Evolutionary conservation across 1,140 invertebrate genomes (phyloP).

Genomic region (Amyelois transitella): DNA sequence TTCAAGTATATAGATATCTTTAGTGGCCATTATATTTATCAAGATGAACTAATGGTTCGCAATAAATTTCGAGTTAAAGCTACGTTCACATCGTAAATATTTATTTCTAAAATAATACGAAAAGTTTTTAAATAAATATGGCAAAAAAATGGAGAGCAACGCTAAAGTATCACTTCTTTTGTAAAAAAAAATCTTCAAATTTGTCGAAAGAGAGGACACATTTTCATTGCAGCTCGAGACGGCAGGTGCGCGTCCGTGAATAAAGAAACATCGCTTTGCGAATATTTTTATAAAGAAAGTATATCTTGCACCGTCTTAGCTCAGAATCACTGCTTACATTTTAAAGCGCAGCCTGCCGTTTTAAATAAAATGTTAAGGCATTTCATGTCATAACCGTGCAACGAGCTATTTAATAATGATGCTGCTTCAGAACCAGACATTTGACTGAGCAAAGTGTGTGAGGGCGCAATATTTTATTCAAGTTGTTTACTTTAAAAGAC

Average conservation of each 20-base stretch:
- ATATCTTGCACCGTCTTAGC: conserved; percentile 28
- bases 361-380: conserved; percentile 14
- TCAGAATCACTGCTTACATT: conserved; percentile 28
- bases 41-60: too few species aligned
- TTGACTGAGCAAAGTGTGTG: not conserved
- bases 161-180: conserved; percentile 28
- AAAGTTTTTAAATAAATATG: conserved; percentile 26
- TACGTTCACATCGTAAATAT: too few species aligned
- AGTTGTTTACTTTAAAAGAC: too few species aligned
- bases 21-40: too few species aligned
- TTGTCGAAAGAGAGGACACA: conserved; percentile 50
- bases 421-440: not conserved
- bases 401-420: conserved; percentile 4
- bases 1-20: too few species aligned
- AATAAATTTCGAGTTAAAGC: too few species aligned
- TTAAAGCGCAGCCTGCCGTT: conserved; percentile 13
- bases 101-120: too few species aligned
- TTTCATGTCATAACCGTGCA: not conserved
- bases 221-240: conserved; percentile 43
- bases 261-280: conserved; percentile 41
- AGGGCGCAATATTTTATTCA: not conserved
- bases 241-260: conserved; percentile 50
- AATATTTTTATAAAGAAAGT: conserved; percentile 50
- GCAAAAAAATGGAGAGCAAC: conserved; percentile 9
- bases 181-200: conserved; percentile 50